A percentile compares a stretch with the other conserved stretches of the same genome.
Evolutionary conservation across 2,888 invertebrate species (phyloP).

Genomic region (Rhyacophila evoluta): DNA sequence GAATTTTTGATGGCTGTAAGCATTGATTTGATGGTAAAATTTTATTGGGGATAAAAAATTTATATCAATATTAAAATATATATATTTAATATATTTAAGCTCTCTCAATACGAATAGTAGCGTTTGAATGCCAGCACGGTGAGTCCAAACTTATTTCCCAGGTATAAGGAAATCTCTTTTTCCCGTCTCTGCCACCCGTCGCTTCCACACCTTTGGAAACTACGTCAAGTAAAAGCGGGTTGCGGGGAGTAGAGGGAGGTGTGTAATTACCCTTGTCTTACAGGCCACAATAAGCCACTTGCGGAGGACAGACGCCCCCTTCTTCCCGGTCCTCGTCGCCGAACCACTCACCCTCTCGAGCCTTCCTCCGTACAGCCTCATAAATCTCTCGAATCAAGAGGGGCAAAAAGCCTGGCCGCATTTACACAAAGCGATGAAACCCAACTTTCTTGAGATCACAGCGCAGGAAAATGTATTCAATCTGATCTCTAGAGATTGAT

Average conservation of each 20-base stretch:
- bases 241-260: constrained; percentile 39
- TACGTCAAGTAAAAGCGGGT: constrained; percentile 8
- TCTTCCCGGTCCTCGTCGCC: constrained; percentile 5
- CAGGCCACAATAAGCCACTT: constrained; percentile 52
- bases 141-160: neutral
- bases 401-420: constrained; percentile 17
- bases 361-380: neutral
- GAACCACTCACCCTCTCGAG: constrained; percentile 26
- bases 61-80: no score
- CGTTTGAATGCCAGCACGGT: no score
- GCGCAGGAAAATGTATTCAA: no score
- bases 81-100: no score
- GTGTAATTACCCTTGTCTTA: constrained; percentile 54
- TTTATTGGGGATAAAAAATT: no score
- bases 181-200: neutral
- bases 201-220: constrained; percentile 17
- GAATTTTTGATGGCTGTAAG: no score
- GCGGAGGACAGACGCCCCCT: constrained; percentile 35
- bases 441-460: constrained; percentile 13
- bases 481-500: no score
- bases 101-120: no score
- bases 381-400: constrained; percentile 43
- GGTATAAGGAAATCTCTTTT: neutral
- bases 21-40: no score
- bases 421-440: constrained; percentile 7